Percentiles rank a stretch among this genome's conserved stretches.
Conservation (phyloP, 2,113 vertebrate genomes). For the Morone saxatilis region DNA sequence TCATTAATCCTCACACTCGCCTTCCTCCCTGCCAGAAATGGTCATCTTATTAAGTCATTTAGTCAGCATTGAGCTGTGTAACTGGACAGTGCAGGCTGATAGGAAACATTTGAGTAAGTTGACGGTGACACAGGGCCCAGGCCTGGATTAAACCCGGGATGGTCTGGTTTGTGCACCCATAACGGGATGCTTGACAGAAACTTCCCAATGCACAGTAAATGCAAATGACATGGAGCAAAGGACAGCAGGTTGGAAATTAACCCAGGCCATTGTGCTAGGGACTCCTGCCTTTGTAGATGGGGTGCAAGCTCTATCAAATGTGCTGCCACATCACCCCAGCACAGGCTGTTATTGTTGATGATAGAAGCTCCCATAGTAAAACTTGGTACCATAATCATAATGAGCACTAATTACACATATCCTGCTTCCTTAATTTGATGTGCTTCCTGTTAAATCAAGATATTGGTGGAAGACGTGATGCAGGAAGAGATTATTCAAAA, state of each 20-base stretch:
- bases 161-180: not conserved
- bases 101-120: slow-evolving; percentile 63
- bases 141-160: slow-evolving; percentile 25
- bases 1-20: slow-evolving; percentile 62
- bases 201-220: not conserved
- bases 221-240: not conserved
- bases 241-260: too few relatives aligned
- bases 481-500: slow-evolving; percentile 48
- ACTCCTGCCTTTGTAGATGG: too few relatives aligned
- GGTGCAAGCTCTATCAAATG: too few relatives aligned
- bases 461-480: slow-evolving; percentile 16
- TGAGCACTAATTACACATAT: slow-evolving; percentile 41
- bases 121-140: slow-evolving; percentile 20
- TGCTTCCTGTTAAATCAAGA: slow-evolving; percentile 59
- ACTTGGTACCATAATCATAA: slow-evolving; percentile 38
- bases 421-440: slow-evolving; percentile 58
- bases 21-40: slow-evolving; percentile 59
- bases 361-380: slow-evolving; percentile 19
- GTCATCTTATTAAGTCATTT: slow-evolving; percentile 65
- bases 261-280: too few relatives aligned
- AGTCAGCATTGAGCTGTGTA: slow-evolving; percentile 65
- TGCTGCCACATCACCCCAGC: not conserved
- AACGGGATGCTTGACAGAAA: not conserved
- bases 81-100: slow-evolving; percentile 58
- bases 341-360: not conserved